phyloP scores from a whole-genome alignment of 92 coral and sea anemone species.

The Phenganax stokvisi region DNA sequence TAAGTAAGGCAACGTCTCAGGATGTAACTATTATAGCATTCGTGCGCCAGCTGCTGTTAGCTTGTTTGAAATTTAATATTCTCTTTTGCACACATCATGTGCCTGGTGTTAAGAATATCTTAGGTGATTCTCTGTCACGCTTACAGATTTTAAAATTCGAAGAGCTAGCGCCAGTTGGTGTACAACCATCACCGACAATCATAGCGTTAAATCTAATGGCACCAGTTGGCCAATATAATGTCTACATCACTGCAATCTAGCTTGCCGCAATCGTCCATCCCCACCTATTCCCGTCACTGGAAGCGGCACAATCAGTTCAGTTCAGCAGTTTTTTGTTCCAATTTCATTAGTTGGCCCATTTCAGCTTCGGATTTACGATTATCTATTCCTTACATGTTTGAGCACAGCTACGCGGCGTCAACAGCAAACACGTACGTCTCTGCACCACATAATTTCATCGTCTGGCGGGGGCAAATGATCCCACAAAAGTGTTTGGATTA shows the following conservation, averaged over 20 bases:
- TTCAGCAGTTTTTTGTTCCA: not conserved
- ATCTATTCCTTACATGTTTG: slow-evolving; percentile 38
- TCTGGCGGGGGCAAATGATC: slow-evolving; percentile 38
- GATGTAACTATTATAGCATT: too few relatives aligned
- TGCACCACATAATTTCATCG: slow-evolving; percentile 41
- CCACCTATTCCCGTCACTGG: slow-evolving; percentile 62
- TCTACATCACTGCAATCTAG: too few relatives aligned
- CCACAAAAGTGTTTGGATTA: slow-evolving; percentile 32
- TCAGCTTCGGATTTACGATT: slow-evolving; percentile 31
- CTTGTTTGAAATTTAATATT: too few relatives aligned
- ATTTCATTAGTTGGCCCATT: too few relatives aligned
- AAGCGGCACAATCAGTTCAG: slow-evolving; percentile 30
- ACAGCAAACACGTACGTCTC: slow-evolving; percentile 43
- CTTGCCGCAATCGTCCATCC: slow-evolving; percentile 52
- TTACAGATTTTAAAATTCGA: slow-evolving; percentile 22
- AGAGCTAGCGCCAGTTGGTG: not conserved
- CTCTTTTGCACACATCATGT: too few relatives aligned
- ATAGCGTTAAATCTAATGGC: not conserved
- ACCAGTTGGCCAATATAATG: too few relatives aligned
- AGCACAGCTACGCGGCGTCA: not conserved
- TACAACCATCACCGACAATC: too few relatives aligned
- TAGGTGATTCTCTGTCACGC: slow-evolving; percentile 47
- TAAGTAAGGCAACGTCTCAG: too few relatives aligned
- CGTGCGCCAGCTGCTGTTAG: too few relatives aligned
- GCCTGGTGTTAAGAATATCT: too few relatives aligned